Percentiles rank a stretch among this genome's conserved stretches.
Conservation (phyloP, 2,113 vertebrate genomes). For the Microtus montanus region DNA sequence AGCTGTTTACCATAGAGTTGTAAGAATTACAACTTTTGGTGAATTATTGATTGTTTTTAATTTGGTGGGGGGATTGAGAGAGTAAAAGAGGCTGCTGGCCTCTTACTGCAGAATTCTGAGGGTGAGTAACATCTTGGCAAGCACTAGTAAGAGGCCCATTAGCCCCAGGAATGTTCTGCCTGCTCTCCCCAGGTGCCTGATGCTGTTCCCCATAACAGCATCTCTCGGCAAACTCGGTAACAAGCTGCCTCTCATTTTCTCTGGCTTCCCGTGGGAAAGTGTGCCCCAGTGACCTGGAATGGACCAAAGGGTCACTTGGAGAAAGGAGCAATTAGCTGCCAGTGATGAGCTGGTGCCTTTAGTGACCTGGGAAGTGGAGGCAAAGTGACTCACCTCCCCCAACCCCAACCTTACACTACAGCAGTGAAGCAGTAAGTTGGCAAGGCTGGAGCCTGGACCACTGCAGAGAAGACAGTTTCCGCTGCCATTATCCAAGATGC, state of each 20-base stretch:
- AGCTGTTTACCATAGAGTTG: not conserved
- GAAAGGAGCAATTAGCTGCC: conserved; percentile 28
- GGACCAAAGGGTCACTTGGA: conserved; percentile 23
- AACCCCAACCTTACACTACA: not conserved
- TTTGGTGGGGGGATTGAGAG: not conserved
- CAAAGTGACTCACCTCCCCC: not conserved
- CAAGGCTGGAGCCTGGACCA: not conserved
- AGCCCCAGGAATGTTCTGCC: not conserved
- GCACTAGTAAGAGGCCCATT: too few species aligned
- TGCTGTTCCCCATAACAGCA: not conserved
- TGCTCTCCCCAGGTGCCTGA: not conserved
- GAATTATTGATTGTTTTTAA: not conserved
- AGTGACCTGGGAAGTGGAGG: conserved; percentile 9
- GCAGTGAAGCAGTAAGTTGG: not conserved
- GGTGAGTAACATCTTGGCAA: too few species aligned
- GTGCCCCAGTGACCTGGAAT: not conserved
- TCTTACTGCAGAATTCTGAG: not conserved
- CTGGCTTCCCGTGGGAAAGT: not conserved
- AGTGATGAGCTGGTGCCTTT: not conserved
- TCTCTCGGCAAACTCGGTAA: not conserved
- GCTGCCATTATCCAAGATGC: not conserved
- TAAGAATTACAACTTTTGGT: not conserved
- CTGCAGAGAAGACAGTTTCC: not conserved
- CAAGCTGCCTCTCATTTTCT: not conserved
- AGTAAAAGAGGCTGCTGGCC: not conserved